Base-by-base conservation (phyloP, 2,797 vertebrate genomes). In the Dipus sagitta region DNA sequence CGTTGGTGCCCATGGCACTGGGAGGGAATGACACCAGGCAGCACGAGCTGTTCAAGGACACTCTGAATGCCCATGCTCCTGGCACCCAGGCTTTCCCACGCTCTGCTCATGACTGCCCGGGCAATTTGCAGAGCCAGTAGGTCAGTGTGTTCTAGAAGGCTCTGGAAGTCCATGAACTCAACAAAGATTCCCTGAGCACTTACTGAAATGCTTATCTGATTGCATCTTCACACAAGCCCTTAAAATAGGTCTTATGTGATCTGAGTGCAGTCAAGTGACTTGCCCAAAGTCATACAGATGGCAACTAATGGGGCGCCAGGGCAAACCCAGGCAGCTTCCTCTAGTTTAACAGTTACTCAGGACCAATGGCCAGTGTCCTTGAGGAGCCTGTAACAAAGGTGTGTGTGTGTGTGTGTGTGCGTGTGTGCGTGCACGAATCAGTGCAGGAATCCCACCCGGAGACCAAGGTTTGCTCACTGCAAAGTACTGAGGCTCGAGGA, bases 391-490 rank as follows among this genome's bases (percentile, higher is more conserved):
- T 13, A 8, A 67, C 71, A 54, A 26, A 75, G 54, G 5, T 7
- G 9, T 70, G 30, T 6, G 6, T 32, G 9, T 76, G 20, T 26
- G 47, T 34, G 42, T 5, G 20, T 32, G 32, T 24, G 78, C 24
- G 1, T 0, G 12, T n/a, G n/a, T n/a, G n/a, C n/a, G n/a, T n/a
- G n/a, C n/a, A n/a, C n/a, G n/a, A n/a, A n/a, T 54, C 17, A 5
- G 38, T 76, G 75, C 3, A 21, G 38, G 0, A 1, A 54, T 17
- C 5, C 52, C 52, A n/a, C 87, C 30, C 67, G 0, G 0, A 1
- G 1, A 30, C 68, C 52, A n/a, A 1, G 4, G 32, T 23, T 21
- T 47, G 32, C 64, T 89, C 18, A 6, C 68, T 12, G 4, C 10
- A 15, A 28, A 26, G 80, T 4, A 38, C 28, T 62, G 32, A 87